Evolutionary conservation across 2,888 invertebrate species (phyloP), one percentile per base, ranked within the genome.

Genomic region (Cryptops parisi): DNA sequence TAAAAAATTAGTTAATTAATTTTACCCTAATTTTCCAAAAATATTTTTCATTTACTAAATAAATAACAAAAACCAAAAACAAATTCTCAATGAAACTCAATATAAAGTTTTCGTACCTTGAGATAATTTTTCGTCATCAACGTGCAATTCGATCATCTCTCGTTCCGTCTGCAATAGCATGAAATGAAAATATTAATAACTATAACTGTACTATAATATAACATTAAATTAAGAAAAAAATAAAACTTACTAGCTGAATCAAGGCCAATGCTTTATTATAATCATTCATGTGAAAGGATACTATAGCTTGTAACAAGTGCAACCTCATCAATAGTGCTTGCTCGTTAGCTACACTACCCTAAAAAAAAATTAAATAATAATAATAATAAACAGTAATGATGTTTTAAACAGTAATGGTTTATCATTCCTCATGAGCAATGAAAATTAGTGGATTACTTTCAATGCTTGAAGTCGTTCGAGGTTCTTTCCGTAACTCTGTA

Each of bases 261-360:
- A 82, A 68, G 1, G 67, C 64, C 44, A 70, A 70, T 0, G 86
- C 81, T 54, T 80, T 79, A 0, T 70, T 67, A 0, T 81, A 70
- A 55, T 76, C 76, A 65, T 84, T 82, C 68, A 83, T 80, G 65
- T 87, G 85, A 64, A 81, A 88, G 0, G 80, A 73, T 23, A 84
- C 78, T 53, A 88, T 80, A 4, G 82, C 86, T 70, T 88, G 85
- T 49, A 88, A 72, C 49, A 88, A 67, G 68, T 86, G 83, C 19
- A 88, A 71, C 1, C 87, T 76, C 77, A 86, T 79, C 55, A 85
- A 74, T 12, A 88, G 67, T 0, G 80, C 84, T 2, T 80, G 75
- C 64, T 85, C 85, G 63, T 78, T 78, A 47, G 80, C 80, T 54
- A 78, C 73, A 39, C 74, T 73, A 22, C 76, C 77, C 59, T 74